These are phyloP conservation scores for Hololepta plana DNA, from an alignment of 2,888 invertebrate genomes.

Conservation along the genomic window DNA sequence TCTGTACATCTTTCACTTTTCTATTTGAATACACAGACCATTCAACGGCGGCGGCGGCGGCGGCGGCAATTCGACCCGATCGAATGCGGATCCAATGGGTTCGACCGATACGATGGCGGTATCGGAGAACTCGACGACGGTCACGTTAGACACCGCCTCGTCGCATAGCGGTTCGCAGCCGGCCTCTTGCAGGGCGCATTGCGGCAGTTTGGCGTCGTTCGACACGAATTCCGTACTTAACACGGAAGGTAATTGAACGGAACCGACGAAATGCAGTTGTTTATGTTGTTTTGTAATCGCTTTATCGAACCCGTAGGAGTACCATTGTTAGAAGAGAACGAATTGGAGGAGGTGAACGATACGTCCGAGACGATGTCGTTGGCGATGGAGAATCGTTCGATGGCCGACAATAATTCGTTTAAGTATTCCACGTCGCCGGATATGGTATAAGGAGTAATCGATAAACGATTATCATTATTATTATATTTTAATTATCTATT, in stretches of 20 bases:
- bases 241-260: slow-evolving; percentile 34
- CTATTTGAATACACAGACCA: too few relatives aligned
- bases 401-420: slow-evolving; percentile 23
- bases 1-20: too few relatives aligned
- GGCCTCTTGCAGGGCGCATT: slow-evolving; percentile 32
- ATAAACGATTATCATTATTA: too few relatives aligned
- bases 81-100: slow-evolving; percentile 28
- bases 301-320: slow-evolving; percentile 17
- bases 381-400: slow-evolving; percentile 22
- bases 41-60: too few relatives aligned
- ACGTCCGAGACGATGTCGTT: slow-evolving; percentile 19
- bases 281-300: slow-evolving; percentile 2
- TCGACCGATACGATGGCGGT: slow-evolving; percentile 36
- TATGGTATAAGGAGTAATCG: slow-evolving; percentile 18
- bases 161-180: slow-evolving; percentile 30
- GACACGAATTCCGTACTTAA: slow-evolving; percentile 29
- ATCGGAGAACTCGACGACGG: slow-evolving; percentile 33
- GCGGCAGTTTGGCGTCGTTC: slow-evolving; percentile 35
- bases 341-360: slow-evolving; percentile 23
- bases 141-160: slow-evolving; percentile 34
- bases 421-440: slow-evolving; percentile 23
- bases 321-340: slow-evolving; percentile 26
- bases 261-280: neutral
- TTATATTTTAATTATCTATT: too few relatives aligned
- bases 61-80: too few relatives aligned